A percentile compares a stretch with the other conserved stretches of the same genome.
These are phyloP conservation scores for Stratiomys singularior DNA, from an alignment of 2,888 invertebrate genomes.

Conservation along the genomic window DNA sequence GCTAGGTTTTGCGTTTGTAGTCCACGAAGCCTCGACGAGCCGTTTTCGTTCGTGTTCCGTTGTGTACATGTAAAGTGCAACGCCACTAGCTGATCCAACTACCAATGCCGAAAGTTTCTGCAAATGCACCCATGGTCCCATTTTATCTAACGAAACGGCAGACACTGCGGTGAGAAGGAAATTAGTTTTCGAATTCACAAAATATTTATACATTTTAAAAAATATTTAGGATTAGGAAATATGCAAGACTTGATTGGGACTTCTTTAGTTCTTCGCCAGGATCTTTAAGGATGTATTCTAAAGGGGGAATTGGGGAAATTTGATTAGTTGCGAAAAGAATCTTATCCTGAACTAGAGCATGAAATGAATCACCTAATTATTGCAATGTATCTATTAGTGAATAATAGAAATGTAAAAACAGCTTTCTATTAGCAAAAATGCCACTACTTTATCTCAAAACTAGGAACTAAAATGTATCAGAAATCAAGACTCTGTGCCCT, in stretches of 20 bases:
- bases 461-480: neutral
- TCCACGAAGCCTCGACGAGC: conserved; percentile 74
- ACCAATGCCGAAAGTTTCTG: conserved; percentile 65
- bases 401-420: too few relatives aligned
- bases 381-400: too few relatives aligned
- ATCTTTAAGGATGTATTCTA: neutral
- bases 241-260: neutral
- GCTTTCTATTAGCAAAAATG: too few relatives aligned
- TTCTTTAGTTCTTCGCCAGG: neutral
- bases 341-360: too few relatives aligned
- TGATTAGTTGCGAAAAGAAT: neutral
- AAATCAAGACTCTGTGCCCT: too few relatives aligned
- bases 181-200: conserved; percentile 8
- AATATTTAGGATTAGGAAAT: neutral
- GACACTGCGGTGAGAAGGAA: neutral
- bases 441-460: neutral
- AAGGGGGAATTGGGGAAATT: neutral
- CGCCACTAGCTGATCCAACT: conserved; percentile 74
- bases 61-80: conserved; percentile 71
- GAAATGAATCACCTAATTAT: too few relatives aligned
- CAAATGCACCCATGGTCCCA: conserved; percentile 54
- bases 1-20: conserved; percentile 66
- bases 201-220: conserved; percentile 17
- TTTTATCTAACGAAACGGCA: conserved; percentile 38
- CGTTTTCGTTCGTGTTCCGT: conserved; percentile 65